Base-by-base conservation (phyloP, 2,888 invertebrate species). In the Sacculina carcini region DNA sequence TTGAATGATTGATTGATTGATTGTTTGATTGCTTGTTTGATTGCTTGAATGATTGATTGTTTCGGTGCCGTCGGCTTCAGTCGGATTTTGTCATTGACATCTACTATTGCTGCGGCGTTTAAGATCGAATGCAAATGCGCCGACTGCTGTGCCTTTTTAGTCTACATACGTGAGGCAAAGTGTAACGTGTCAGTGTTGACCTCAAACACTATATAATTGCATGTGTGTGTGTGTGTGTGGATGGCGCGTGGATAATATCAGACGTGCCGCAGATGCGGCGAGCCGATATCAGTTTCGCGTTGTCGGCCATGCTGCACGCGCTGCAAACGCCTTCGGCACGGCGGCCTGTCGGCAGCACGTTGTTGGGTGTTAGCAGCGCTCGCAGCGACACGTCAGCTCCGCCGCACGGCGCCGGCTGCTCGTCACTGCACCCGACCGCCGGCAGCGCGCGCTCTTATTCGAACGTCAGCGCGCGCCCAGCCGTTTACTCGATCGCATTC, bases 221-320 rank as follows among this genome's bases (percentile, higher is more conserved):
- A 2, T n/a, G 16, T 21, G 19, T 5, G n/a, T n/a, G n/a, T n/a
- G n/a, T n/a, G n/a, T n/a, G n/a, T n/a, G n/a, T n/a, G n/a, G n/a
- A n/a, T n/a, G n/a, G n/a, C n/a, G n/a, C n/a, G n/a, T n/a, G n/a
- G n/a, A n/a, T n/a, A n/a, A 5, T 82, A 82, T 67, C 68, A 80
- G 92, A 92, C 63, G 80, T 86, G 26, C 86, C 89, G 0, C 79
- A 80, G 58, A 74, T 98, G 62, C 77, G 86, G 48, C 82, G 82
- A 61, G 75, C 77, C 14, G 96, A 98, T 64, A 81, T 98, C 19
- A 77, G 79, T 56, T 96, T 86, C 67, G 76, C 89, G 50, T 71
- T 98, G 55, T 85, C 82, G 3, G 78, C 89, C 28, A 80, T 94
- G 14, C 71, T 94, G 29, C 83, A 82, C 64, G 83, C 92, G 10